A percentile compares a stretch with the other conserved stretches of the same genome.
phyloP scores from a whole-genome alignment of 2,113 vertebrate species.

The Lycaon pictus region DNA sequence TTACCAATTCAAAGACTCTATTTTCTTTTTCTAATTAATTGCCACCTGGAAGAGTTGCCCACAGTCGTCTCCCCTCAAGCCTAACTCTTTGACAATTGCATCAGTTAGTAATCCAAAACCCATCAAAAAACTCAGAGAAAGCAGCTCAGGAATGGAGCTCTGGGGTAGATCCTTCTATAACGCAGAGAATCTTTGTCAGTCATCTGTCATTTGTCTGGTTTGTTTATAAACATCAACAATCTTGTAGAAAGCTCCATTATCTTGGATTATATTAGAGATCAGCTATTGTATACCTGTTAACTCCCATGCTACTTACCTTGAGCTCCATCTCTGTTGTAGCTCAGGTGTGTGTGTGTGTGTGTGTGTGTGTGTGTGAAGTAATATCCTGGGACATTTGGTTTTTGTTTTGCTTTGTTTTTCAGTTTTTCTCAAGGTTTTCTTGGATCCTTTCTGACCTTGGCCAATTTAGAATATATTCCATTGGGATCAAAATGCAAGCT shows the following conservation, averaged over 20 bases:
- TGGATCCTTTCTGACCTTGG: not conserved
- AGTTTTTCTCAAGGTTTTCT: not conserved
- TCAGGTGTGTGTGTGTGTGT: not conserved
- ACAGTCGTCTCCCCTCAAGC: not conserved
- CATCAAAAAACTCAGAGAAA: not conserved
- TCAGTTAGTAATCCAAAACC: not conserved
- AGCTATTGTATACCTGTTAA: not conserved
- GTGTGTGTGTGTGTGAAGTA: not conserved
- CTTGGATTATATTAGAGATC: not conserved
- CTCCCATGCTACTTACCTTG: not conserved
- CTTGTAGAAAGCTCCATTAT: not conserved
- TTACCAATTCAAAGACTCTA: not conserved
- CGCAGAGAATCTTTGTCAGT: not conserved
- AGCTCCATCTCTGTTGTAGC: not conserved
- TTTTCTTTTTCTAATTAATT: not conserved
- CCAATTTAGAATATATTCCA: not conserved
- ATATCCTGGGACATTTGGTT: not conserved
- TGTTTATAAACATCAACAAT: not conserved
- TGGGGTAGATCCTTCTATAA: not conserved
- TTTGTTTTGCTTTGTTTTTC: not conserved
- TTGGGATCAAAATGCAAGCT: too few relatives aligned
- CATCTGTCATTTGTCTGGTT: not conserved
- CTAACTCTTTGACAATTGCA: not conserved
- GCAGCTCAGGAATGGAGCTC: not conserved
- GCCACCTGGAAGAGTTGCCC: not conserved